These are phyloP conservation scores for Hypolimnas misippus DNA, from an alignment of 2,888 invertebrate genomes.

Conservation along the genomic window DNA sequence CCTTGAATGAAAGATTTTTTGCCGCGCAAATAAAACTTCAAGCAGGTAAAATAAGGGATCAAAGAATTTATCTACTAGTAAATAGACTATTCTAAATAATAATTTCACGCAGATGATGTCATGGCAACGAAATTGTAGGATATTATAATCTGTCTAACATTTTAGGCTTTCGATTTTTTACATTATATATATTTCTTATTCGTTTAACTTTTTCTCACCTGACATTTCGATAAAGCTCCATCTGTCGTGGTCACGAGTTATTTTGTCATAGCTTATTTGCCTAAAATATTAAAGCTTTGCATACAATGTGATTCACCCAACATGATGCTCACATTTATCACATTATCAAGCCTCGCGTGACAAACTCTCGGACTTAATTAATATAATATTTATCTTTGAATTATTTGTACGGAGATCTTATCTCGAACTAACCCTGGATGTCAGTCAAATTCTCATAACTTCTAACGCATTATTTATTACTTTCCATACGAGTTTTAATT, in stretches of 20 bases:
- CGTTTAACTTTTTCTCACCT: no score
- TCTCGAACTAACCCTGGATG: slow-evolving; percentile 20
- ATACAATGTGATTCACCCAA: not conserved
- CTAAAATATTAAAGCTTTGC: not conserved
- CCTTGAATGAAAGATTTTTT: no score
- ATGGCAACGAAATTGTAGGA: no score
- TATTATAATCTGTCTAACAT: no score
- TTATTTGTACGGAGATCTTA: slow-evolving; percentile 20
- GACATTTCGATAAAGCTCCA: not conserved
- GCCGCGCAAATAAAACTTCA: no score
- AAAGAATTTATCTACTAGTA: no score
- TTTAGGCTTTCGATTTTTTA: no score
- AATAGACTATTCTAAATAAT: no score
- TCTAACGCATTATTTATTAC: not conserved
- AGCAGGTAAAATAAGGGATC: no score
- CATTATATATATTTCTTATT: no score
- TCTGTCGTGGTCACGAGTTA: not conserved
- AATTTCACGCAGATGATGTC: no score
- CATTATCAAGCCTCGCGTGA: not conserved
- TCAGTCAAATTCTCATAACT: slow-evolving; percentile 4
- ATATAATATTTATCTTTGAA: slow-evolving; percentile 15
- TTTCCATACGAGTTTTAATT: not conserved
- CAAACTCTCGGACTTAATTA: not conserved
- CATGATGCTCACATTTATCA: slow-evolving; percentile 4
- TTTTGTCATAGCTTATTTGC: not conserved